These are phyloP conservation scores for Oreortyx pictus DNA, from an alignment of 2,797 vertebrate species.

Conservation along the genomic window DNA sequence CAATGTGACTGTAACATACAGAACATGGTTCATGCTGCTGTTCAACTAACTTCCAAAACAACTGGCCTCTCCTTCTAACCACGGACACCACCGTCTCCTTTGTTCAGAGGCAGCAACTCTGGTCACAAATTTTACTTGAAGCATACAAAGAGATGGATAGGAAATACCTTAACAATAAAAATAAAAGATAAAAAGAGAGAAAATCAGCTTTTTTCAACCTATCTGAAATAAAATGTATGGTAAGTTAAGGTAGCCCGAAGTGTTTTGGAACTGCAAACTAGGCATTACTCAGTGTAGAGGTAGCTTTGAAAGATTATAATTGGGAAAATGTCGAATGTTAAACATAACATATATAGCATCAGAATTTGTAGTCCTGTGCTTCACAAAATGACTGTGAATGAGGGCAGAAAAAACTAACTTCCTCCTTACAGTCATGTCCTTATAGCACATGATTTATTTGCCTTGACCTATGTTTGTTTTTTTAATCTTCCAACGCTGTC, in stretches of 20 bases:
- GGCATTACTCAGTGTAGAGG: not conserved
- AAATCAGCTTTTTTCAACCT: not conserved
- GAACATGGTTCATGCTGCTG: not conserved
- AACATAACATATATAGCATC: not conserved
- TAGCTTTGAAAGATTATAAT: not conserved
- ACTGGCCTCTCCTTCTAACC: not conserved
- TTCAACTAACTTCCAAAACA: not conserved
- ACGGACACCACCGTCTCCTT: not conserved
- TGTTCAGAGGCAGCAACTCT: not conserved
- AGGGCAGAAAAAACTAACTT: not conserved
- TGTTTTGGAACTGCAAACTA: not conserved
- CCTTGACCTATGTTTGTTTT: too few species aligned
- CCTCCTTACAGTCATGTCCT: not conserved
- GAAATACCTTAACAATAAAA: not conserved
- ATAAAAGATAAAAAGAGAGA: not conserved
- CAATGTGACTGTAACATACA: not conserved
- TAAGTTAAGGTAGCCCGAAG: not conserved
- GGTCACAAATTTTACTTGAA: not conserved
- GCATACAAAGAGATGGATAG: not conserved
- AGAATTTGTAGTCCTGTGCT: not conserved
- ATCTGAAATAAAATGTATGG: not conserved
- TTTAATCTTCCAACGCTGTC: not conserved
- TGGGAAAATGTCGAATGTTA: not conserved
- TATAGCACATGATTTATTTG: not conserved
- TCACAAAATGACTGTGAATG: not conserved